phyloP scores from a whole-genome alignment of 2,113 vertebrate genomes.

The Colistium nudipinnis region DNA sequence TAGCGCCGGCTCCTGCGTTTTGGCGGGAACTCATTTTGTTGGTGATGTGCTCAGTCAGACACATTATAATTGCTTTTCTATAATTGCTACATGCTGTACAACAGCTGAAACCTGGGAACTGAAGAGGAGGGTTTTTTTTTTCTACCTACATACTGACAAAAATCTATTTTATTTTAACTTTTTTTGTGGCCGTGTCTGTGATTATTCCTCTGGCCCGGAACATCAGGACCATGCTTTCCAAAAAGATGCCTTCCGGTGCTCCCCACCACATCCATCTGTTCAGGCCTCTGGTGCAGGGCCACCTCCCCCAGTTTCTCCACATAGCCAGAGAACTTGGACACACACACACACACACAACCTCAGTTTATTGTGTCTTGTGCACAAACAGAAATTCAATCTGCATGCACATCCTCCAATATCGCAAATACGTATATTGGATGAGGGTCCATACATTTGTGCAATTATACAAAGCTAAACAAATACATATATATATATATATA shows the following conservation, averaged over 20 bases:
- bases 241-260: conserved; percentile 62
- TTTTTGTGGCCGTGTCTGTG: conserved; percentile 1
- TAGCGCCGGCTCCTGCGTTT: conserved; percentile 33
- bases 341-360: conserved; percentile 18
- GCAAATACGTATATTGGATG: background rate
- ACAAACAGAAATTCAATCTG: background rate
- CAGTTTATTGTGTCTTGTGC: conserved; percentile 4
- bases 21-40: conserved; percentile 13
- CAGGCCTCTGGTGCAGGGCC: conserved; percentile 57
- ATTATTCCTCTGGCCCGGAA: conserved; percentile 64
- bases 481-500: too few species aligned
- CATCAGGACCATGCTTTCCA: conserved; percentile 60
- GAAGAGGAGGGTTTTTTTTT: too few species aligned
- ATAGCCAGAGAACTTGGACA: conserved; percentile 33
- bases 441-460: background rate
- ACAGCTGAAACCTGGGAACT: conserved; percentile 33
- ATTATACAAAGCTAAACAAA: background rate
- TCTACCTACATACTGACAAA: too few species aligned
- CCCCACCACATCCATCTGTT: conserved; percentile 72
- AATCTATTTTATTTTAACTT: too few species aligned
- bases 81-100: conserved; percentile 40
- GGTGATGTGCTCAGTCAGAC: conserved; percentile 51
- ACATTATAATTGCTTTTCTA: conserved; percentile 57
- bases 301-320: too few species aligned
- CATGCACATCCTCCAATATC: background rate